These are phyloP conservation scores for Sceliomorpha sp. DNA, from an alignment of 2,888 invertebrate genomes.

Conservation along the genomic window DNA sequence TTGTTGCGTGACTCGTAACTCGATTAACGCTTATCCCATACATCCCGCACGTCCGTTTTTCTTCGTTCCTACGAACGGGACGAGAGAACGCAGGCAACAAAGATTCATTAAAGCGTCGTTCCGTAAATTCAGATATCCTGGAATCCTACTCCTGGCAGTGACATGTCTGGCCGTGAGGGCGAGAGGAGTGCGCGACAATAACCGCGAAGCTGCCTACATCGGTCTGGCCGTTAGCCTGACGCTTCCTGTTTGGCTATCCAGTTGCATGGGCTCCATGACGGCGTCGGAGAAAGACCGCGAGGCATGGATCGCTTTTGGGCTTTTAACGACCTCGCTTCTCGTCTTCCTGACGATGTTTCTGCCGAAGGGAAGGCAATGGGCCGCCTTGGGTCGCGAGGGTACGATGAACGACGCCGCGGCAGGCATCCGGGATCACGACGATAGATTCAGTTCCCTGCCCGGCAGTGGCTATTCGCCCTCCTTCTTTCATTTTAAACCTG, in stretches of 20 bases:
- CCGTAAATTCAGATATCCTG: constrained; percentile 83
- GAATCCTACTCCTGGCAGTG: constrained; percentile 91
- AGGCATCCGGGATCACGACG: constrained; percentile 88
- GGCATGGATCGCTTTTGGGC: constrained; percentile 94
- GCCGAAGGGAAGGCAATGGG: constrained; percentile 94
- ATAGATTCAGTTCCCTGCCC: constrained; percentile 89
- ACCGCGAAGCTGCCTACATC: constrained; percentile 95
- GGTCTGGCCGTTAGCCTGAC: constrained; percentile 92
- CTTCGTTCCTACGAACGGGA: neutral
- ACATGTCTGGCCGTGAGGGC: constrained; percentile 92
- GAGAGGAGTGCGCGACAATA: constrained; percentile 94
- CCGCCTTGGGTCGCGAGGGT: constrained; percentile 94
- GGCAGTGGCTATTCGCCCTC: constrained; percentile 94
- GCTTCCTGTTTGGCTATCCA: constrained; percentile 93
- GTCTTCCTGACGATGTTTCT: constrained; percentile 97
- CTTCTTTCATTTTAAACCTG: constrained; percentile 95
- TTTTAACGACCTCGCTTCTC: constrained; percentile 91
- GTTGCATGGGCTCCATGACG: constrained; percentile 82
- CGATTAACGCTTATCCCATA: too few relatives aligned
- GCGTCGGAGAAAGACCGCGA: constrained; percentile 88
- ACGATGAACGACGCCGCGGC: constrained; percentile 60
- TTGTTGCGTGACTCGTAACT: too few relatives aligned
- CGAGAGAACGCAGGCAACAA: neutral
- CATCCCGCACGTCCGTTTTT: too few relatives aligned
- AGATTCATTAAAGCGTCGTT: neutral